These are phyloP conservation scores for Brachyptera risi DNA, from an alignment of 2,888 invertebrate species.

Conservation along the genomic window DNA sequence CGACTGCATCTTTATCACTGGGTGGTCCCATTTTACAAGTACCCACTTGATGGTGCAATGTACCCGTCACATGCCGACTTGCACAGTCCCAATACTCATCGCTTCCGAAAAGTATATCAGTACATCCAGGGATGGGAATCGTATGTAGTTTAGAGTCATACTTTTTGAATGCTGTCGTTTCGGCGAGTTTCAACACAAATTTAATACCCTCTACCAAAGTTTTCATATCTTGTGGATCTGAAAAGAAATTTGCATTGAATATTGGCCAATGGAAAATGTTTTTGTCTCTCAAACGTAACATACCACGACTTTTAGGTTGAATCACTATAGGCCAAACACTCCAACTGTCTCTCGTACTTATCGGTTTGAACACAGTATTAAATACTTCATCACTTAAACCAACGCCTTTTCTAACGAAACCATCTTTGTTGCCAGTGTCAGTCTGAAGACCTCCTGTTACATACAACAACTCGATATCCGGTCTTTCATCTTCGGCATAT, in stretches of 20 bases:
- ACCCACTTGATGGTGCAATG: slow-evolving; percentile 85
- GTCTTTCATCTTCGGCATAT: slow-evolving; percentile 54
- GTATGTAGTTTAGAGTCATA: slow-evolving; percentile 73
- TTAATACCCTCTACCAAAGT: slow-evolving; percentile 71
- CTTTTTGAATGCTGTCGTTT: slow-evolving; percentile 72
- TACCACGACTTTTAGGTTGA: slow-evolving; percentile 53
- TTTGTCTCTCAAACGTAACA: slow-evolving; percentile 47
- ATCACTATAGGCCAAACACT: slow-evolving; percentile 69
- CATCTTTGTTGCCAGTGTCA: slow-evolving; percentile 50
- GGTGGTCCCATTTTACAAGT: slow-evolving; percentile 88
- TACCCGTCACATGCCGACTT: slow-evolving; percentile 80
- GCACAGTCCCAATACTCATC: slow-evolving; percentile 86
- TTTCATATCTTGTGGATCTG: slow-evolving; percentile 58
- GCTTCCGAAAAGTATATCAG: slow-evolving; percentile 64
- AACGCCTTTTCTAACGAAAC: not conserved
- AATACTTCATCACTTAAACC: not conserved
- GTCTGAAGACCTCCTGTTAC: slow-evolving; percentile 72
- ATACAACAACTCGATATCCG: slow-evolving; percentile 79
- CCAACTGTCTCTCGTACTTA: slow-evolving; percentile 55
- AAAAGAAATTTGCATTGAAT: slow-evolving; percentile 57
- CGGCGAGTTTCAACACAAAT: slow-evolving; percentile 52
- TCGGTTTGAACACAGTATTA: slow-evolving; percentile 51
- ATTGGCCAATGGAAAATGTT: slow-evolving; percentile 57
- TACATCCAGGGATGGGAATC: slow-evolving; percentile 74
- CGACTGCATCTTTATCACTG: slow-evolving; percentile 73